Evolutionary conservation across 2,797 vertebrate genomes (phyloP), one percentile per base, ranked within the genome.

Genomic region (Graptemys geographica): DNA sequence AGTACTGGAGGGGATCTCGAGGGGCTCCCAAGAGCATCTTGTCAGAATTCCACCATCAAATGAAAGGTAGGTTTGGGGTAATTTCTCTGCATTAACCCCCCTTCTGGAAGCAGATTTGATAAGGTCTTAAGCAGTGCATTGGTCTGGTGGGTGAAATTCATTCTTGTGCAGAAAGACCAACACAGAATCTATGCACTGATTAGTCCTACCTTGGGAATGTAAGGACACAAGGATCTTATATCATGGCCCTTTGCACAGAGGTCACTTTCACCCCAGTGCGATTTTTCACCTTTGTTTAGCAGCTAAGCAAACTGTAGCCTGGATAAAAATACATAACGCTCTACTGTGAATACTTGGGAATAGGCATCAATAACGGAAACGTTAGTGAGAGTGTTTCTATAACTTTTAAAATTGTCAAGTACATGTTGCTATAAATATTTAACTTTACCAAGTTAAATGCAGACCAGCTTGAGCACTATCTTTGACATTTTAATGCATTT

Each of bases 191-290:
- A 28, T 15, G 11, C 25, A 7, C 72, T 15, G 25, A 1, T 3
- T 28, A 65, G 57, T 83, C 74, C 0, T 0, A 83, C 59, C 21
- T 2, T 1, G 0, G 0, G 0, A 11, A 33, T 21, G 52, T 84
- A 59, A 49, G 11, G 74, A 10, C 78, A 90, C 94, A 6, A 2
- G 47, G 81, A 27, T 65, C 72, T 72, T 10, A 1, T 5, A 19
- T 93, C 72, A 79, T 1, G 2, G 21, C 52, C 62, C 84, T 93
- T n/a, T 0, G 0, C 3, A 88, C 79, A n/a, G 89, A 62, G 37
- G 4, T 33, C 25, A 28, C 25, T 47, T 93, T 37, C 72, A 18
- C 72, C 65, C 83, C 49, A 1, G 25, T 65, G 65, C 2, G 0
- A 65, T 0, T 0, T 55, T 90, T 59, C 89, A 18, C 82, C 93